phyloP scores from a whole-genome alignment of 2,888 invertebrate genomes.

The Drosophila niveifrons region DNA sequence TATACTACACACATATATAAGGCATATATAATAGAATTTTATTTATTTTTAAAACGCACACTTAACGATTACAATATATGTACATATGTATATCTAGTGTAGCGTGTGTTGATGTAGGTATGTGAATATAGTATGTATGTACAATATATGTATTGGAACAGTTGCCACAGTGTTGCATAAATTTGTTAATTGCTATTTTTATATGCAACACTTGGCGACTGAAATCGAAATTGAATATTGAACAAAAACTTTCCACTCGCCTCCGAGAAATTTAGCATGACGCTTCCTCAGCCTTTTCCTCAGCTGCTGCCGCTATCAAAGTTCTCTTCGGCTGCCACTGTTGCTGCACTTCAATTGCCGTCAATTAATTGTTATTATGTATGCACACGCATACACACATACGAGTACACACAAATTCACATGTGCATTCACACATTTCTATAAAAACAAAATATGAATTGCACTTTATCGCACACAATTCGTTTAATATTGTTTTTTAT shows the following conservation, averaged over 20 bases:
- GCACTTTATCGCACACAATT: slow-evolving; percentile 49
- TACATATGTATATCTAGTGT: not conserved
- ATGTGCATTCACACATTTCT: slow-evolving; percentile 13
- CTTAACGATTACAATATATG: slow-evolving; percentile 33
- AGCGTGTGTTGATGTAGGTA: not conserved
- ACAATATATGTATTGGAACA: slow-evolving; percentile 26
- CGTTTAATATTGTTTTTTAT: slow-evolving; percentile 41
- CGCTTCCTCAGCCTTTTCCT: slow-evolving; percentile 19
- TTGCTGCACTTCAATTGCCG: slow-evolving; percentile 70
- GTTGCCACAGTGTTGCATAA: slow-evolving; percentile 66
- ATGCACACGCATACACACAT: slow-evolving; percentile 22
- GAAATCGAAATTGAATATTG: slow-evolving; percentile 59
- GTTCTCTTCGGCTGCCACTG: not conserved
- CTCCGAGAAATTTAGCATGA: slow-evolving; percentile 51
- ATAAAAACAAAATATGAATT: slow-evolving; percentile 15
- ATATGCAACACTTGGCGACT: slow-evolving; percentile 57
- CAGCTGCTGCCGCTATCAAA: not conserved
- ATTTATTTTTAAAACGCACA: slow-evolving; percentile 56
- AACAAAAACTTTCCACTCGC: slow-evolving; percentile 76
- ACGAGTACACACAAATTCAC: slow-evolving; percentile 12
- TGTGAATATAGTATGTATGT: slow-evolving; percentile 5
- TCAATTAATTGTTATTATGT: slow-evolving; percentile 68
- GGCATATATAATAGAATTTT: slow-evolving; percentile 20
- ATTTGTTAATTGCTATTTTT: slow-evolving; percentile 79
- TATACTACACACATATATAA: not conserved